Percentiles rank a stretch among this genome's conserved stretches.
Evolutionary conservation across 2,113 vertebrate genomes (phyloP).

Genomic region (Tychaedon coryphoeus): DNA sequence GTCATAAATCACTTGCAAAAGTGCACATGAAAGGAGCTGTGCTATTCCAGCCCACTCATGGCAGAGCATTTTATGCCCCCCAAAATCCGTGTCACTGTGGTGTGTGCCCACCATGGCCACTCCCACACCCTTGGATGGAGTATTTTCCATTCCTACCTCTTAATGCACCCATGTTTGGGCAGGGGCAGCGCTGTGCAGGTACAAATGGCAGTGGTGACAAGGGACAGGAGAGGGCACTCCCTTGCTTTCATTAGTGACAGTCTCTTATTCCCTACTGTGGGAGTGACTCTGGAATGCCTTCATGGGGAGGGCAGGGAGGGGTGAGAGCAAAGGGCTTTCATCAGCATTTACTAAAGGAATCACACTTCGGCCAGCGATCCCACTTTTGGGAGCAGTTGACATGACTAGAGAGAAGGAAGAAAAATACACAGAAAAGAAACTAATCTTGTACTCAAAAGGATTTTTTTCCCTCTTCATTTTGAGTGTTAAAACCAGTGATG

Average conservation of each 20-base stretch:
- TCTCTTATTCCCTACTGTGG: not conserved
- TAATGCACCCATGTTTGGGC: not conserved
- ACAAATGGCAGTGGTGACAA: not conserved
- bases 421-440: not conserved
- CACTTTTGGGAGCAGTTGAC: not conserved
- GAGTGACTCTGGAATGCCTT: not conserved
- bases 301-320: not conserved
- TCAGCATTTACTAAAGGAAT: conserved; percentile 13
- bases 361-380: not conserved
- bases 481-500: not conserved
- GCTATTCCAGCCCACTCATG: not conserved
- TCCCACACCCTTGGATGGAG: not conserved
- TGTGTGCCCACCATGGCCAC: not conserved
- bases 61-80: not conserved
- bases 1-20: accelerated
- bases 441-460: not conserved
- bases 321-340: not conserved
- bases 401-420: not conserved
- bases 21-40: not conserved
- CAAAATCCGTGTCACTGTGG: accelerated
- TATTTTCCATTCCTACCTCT: not conserved
- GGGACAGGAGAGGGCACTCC: conserved; percentile 12
- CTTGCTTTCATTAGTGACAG: not conserved
- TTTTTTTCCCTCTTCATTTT: not conserved
- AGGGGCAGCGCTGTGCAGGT: accelerated